Evolutionary conservation across 2,888 invertebrate genomes (phyloP).

Genomic region (Limnephilus marmoratus): DNA sequence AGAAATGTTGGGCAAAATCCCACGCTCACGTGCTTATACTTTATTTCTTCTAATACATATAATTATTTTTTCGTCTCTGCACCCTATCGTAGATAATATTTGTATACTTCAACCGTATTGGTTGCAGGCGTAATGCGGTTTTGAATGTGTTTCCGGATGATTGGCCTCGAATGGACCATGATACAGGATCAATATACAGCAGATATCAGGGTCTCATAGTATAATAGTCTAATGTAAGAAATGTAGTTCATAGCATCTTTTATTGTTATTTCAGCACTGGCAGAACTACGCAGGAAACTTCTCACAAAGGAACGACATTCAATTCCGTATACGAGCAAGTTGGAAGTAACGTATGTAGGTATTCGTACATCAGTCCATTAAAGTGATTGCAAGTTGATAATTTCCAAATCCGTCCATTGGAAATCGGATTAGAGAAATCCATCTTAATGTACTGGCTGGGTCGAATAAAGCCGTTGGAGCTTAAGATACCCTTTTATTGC

Average conservation of each 20-base stretch:
- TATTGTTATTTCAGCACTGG: neutral
- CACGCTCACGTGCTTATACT: too few relatives aligned
- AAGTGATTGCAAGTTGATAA: conserved; percentile 2
- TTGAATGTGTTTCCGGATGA: neutral
- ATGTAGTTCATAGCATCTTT: neutral
- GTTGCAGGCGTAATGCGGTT: neutral
- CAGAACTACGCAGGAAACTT: neutral
- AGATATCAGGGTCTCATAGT: neutral
- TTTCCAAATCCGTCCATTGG: neutral
- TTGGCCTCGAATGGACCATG: neutral
- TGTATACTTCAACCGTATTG: neutral
- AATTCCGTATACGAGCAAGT: neutral
- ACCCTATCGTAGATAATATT: neutral
- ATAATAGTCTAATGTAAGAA: neutral
- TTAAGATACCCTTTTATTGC: neutral
- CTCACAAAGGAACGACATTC: neutral
- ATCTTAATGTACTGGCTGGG: neutral
- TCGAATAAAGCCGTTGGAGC: neutral
- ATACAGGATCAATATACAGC: neutral
- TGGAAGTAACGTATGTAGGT: neutral
- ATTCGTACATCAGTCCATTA: neutral
- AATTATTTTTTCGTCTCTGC: too few relatives aligned
- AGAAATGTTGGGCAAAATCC: too few relatives aligned
- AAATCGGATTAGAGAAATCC: neutral
- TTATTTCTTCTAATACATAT: too few relatives aligned